These are phyloP conservation scores for Euura lappo DNA, from an alignment of 1,140 invertebrate genomes.

Conservation along the genomic window DNA sequence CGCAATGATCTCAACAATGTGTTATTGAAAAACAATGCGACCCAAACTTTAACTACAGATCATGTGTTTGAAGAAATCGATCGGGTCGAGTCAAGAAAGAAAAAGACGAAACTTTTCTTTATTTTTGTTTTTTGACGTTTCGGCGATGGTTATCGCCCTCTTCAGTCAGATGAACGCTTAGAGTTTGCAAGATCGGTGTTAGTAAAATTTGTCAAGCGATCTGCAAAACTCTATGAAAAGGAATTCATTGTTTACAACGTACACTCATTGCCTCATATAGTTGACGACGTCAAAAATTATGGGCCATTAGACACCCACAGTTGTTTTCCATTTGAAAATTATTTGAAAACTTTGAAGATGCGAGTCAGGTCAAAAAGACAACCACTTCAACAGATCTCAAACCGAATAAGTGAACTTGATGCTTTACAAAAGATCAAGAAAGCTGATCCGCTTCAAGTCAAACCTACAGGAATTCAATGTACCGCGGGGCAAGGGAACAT, in stretches of 20 bases:
- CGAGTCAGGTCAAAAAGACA: slow-evolving; percentile 13
- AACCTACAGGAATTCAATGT: background rate
- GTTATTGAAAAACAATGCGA: too few relatives aligned
- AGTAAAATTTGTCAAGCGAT: slow-evolving; percentile 15
- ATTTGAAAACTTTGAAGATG: slow-evolving; percentile 12
- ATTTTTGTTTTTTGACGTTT: too few relatives aligned
- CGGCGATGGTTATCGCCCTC: background rate
- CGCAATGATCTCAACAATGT: too few relatives aligned
- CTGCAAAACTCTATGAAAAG: slow-evolving; percentile 24
- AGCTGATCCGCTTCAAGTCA: background rate
- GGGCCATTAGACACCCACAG: slow-evolving; percentile 44
- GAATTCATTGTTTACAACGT: slow-evolving; percentile 23
- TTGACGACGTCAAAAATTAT: slow-evolving; percentile 43
- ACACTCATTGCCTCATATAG: slow-evolving; percentile 40
- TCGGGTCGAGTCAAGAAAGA: too few relatives aligned
- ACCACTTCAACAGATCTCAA: slow-evolving; percentile 13
- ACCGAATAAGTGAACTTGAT: background rate
- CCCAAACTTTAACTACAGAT: background rate
- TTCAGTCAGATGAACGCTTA: background rate
- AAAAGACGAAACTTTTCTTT: background rate
- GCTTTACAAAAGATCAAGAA: background rate
- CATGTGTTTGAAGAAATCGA: background rate
- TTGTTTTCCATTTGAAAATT: slow-evolving; percentile 53
- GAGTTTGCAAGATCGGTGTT: slow-evolving; percentile 20
- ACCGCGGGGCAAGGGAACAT: background rate